Evolutionary conservation across 2,797 vertebrate species (phyloP), one percentile per base, ranked within the genome.

Genomic region (Rhinichthys osculus): DNA sequence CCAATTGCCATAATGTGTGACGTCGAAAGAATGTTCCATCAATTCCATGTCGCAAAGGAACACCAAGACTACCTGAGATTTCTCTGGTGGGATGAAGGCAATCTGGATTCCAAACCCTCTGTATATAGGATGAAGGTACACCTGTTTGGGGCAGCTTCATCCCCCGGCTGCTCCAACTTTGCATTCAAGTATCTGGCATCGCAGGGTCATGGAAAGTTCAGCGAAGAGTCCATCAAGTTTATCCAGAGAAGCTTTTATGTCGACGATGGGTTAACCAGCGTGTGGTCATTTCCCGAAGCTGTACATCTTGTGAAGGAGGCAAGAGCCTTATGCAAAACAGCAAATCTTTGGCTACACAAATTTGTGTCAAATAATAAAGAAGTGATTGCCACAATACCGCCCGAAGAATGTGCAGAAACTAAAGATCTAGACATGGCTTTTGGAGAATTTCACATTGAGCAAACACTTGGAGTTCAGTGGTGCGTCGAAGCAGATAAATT

Each of bases 111-210:
- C 84, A 73, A 1, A 40, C 84, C 87, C 13, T 66, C 40, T 0
- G 86, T 84, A 7, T 87, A 85, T 17, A 69, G 50, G 1, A 90
- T 90, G 82, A 76, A 6, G 4, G 84, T 90, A 0, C 90, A 91
- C 27, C 4, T 91, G 7, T 87, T 91, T 59, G 78, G 74, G 7
- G 86, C 88, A 16, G 85, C 83, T 30, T 87, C 83, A 4, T 89
- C 77, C 4, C 86, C 87, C 0, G 86, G 91, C 4, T 91, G 82
- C n/a, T 67, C 86, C 35, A 88, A 88, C 67, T 90, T 86, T 66
- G 83, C 72, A 52, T 23, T 87, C 35, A 89, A 86, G 66, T 76
- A 91, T 52, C 82, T 89, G 10, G 88, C 83, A 71, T 50, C 38
- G 0, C 76, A 91, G n/a, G 82, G 72, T 40, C 70, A 47, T 30